Conservation (phyloP, 2,113 vertebrate species). For the Galbula dea region DNA sequence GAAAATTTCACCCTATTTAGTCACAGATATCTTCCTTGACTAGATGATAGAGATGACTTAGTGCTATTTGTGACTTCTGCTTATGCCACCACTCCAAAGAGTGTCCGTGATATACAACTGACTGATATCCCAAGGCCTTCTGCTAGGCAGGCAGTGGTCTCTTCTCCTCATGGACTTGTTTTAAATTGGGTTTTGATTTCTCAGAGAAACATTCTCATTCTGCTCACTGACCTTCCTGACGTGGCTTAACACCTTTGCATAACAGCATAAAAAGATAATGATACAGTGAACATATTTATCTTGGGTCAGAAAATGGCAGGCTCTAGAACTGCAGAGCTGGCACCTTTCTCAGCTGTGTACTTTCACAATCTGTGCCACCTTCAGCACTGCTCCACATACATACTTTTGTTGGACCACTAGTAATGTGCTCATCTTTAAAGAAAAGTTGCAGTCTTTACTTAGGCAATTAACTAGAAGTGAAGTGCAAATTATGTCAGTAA, state of each 20-base stretch:
- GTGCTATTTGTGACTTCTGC: neutral
- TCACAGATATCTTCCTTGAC: neutral
- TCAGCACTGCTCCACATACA: rapidly evolving
- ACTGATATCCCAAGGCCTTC: neutral
- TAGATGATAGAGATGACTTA: neutral
- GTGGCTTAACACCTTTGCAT: neutral
- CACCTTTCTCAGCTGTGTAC: neutral
- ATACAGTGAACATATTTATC: neutral
- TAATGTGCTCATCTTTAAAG: neutral
- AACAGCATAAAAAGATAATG: neutral
- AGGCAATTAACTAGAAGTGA: neutral
- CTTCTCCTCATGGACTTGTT: neutral
- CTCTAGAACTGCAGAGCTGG: neutral
- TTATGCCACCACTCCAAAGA: rapidly evolving
- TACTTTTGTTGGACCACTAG: neutral
- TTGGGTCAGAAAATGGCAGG: neutral
- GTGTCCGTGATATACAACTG: neutral
- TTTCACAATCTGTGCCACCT: neutral
- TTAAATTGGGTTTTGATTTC: neutral
- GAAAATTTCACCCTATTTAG: neutral
- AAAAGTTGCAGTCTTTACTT: neutral
- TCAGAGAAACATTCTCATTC: rapidly evolving
- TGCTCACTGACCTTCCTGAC: neutral
- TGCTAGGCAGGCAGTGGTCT: neutral
- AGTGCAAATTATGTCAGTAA: neutral